phyloP scores from a whole-genome alignment of 1,140 invertebrate species.

The Pachypeltis micranthus region DNA sequence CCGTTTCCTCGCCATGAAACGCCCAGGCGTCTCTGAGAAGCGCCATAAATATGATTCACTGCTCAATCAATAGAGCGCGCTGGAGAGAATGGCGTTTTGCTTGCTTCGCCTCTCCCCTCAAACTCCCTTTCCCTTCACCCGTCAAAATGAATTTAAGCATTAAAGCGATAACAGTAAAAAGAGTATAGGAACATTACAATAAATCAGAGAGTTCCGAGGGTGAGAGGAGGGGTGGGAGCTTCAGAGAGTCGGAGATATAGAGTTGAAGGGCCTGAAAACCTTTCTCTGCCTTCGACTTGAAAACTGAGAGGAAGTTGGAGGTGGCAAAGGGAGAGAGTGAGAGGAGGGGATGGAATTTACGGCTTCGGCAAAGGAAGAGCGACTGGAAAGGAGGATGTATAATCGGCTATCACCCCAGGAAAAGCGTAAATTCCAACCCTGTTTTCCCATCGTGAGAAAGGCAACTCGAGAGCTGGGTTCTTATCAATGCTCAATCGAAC shows the following conservation, averaged over 20 bases:
- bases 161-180: slow-evolving; percentile 18
- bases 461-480: neutral
- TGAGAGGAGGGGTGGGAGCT: no score
- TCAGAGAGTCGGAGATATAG: slow-evolving; percentile 13
- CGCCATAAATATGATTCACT: slow-evolving; percentile 18
- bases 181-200: slow-evolving; percentile 17
- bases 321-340: neutral
- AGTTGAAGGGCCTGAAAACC: slow-evolving; percentile 7
- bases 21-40: neutral
- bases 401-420: slow-evolving; percentile 15
- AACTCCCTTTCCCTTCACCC: neutral
- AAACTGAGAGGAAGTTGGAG: no score
- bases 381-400: slow-evolving; percentile 7
- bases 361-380: slow-evolving; percentile 13
- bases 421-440: slow-evolving; percentile 16
- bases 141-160: slow-evolving; percentile 21
- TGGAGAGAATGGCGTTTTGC: neutral
- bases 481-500: slow-evolving; percentile 21
- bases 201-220: slow-evolving; percentile 2
- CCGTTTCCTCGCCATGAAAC: neutral
- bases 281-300: no score
- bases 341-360: slow-evolving; percentile 5
- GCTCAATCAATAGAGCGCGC: slow-evolving; percentile 8
- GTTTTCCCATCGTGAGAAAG: slow-evolving; percentile 12
- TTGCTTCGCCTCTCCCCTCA: neutral